These are phyloP conservation scores for Syngnathoides biaculeatus DNA, from an alignment of 2,113 vertebrate genomes.

Conservation along the genomic window DNA sequence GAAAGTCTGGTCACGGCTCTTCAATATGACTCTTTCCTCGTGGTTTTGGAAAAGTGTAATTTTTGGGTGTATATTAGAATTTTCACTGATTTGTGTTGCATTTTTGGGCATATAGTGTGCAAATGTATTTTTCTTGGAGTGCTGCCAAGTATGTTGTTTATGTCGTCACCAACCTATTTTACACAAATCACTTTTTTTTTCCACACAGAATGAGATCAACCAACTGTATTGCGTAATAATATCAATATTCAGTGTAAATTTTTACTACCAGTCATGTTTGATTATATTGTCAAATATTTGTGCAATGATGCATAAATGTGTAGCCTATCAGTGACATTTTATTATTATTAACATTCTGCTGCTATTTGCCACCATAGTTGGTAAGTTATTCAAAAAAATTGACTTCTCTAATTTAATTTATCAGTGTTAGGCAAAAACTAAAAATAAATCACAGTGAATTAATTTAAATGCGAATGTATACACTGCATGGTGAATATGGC, in stretches of 20 bases:
- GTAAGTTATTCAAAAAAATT: neutral
- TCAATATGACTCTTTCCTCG: constrained; percentile 10
- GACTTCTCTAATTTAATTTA: neutral
- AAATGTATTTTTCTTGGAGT: neutral
- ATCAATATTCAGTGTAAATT: neutral
- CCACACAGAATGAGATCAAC: neutral
- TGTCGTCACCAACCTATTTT: neutral
- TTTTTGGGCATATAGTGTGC: neutral
- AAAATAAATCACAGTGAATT: too few species aligned
- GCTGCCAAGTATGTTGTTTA: neutral
- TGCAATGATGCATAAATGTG: neutral
- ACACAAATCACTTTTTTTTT: neutral
- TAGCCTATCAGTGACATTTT: neutral
- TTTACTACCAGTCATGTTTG: neutral
- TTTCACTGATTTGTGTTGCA: neutral
- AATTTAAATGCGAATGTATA: neutral
- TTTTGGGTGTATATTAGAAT: constrained; percentile 2
- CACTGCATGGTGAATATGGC: constrained; percentile 30
- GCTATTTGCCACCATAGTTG: neutral
- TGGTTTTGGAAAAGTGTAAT: constrained; percentile 9
- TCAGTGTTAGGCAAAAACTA: neutral
- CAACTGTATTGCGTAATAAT: neutral
- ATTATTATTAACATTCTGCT: neutral
- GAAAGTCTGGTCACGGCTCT: constrained; percentile 19
- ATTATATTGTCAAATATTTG: neutral